phyloP scores from a whole-genome alignment of 2,888 invertebrate species.

The Subacronicta megacephala region DNA sequence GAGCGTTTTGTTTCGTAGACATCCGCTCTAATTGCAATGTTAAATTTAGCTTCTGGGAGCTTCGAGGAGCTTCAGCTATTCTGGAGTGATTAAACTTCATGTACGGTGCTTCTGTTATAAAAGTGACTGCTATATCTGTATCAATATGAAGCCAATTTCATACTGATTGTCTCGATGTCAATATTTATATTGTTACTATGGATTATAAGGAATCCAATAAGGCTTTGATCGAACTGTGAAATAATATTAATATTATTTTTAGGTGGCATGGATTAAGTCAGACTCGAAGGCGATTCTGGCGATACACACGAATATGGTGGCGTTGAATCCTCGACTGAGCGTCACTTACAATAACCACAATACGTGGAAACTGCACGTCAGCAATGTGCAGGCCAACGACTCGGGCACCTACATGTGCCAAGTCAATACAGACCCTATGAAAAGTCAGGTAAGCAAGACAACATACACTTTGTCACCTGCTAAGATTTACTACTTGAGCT shows the following conservation, averaged over 20 bases:
- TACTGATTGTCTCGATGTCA: slow-evolving; percentile 37
- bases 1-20: slow-evolving; percentile 72
- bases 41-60: slow-evolving; percentile 60
- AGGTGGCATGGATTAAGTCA: slow-evolving; percentile 98
- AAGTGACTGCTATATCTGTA: slow-evolving; percentile 20
- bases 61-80: slow-evolving; percentile 48
- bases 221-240: slow-evolving; percentile 36
- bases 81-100: slow-evolving; percentile 49
- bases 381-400: slow-evolving; percentile 96
- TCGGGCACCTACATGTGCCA: slow-evolving; percentile 98
- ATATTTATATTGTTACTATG: slow-evolving; percentile 44
- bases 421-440: slow-evolving; percentile 97
- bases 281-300: slow-evolving; percentile 97
- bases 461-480: slow-evolving; percentile 25
- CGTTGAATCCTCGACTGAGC: slow-evolving; percentile 95
- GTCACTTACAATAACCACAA: slow-evolving; percentile 98
- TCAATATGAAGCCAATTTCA: slow-evolving; percentile 42
- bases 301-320: slow-evolving; percentile 96
- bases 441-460: slow-evolving; percentile 91
- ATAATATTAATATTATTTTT: slow-evolving; percentile 61
- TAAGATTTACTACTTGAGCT: slow-evolving; percentile 19
- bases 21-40: slow-evolving; percentile 75
- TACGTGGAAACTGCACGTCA: slow-evolving; percentile 97
- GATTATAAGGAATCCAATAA: slow-evolving; percentile 53
- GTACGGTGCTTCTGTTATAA: slow-evolving; percentile 31